Conservation (phyloP, 1,140 invertebrate genomes). For the Mya arenaria region DNA sequence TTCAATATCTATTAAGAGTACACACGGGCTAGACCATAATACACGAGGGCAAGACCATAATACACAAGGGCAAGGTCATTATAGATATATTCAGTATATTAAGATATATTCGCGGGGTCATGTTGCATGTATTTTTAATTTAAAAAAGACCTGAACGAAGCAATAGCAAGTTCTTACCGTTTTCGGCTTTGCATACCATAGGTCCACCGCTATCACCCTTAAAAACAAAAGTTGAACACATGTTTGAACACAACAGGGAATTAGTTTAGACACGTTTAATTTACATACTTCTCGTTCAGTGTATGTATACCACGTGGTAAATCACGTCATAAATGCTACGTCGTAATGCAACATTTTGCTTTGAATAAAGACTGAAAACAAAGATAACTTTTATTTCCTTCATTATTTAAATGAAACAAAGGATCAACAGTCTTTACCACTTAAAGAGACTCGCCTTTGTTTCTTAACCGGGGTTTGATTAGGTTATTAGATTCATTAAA, state of each 20-base stretch:
- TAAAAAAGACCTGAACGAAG: no score
- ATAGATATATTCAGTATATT: no score
- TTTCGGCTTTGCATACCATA: constrained; percentile 23
- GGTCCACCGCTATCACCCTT: constrained; percentile 37
- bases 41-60: no score
- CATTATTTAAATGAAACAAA: not conserved
- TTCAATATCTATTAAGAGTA: no score
- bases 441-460: no score
- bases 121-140: no score
- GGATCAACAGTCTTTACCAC: no score
- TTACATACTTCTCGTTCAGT: not conserved
- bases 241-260: not conserved
- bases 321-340: not conserved
- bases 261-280: not conserved
- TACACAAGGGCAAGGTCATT: no score
- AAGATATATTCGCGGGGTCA: no score
- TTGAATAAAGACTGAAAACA: not conserved
- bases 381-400: not conserved
- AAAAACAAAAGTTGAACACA: not conserved
- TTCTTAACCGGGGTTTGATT: no score
- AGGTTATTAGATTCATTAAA: no score
- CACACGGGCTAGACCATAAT: no score
- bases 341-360: not conserved
- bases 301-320: not conserved
- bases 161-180: constrained; percentile 1